Conservation (phyloP, 2,888 invertebrate species). For the Terebella lapidaria region DNA sequence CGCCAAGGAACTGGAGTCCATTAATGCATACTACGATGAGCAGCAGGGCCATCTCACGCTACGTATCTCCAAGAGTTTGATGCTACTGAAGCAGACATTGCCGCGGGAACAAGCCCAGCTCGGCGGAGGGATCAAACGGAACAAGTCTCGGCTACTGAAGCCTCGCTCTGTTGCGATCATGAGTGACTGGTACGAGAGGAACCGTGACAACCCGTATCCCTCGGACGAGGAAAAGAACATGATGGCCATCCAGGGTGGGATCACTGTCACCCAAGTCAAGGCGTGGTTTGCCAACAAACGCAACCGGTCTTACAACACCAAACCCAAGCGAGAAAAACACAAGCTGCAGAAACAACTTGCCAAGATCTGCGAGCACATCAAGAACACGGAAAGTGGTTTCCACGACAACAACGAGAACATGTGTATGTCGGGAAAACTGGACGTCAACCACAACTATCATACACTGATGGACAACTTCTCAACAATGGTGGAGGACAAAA, state of each 20-base stretch:
- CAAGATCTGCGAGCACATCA: conserved; percentile 7
- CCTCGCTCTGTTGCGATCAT: conserved; percentile 33
- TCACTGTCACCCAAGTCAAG: conserved; percentile 33
- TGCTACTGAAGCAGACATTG: conserved; percentile 33
- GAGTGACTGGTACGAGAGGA: conserved; percentile 34
- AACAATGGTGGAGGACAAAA: neutral
- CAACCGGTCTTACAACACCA: conserved; percentile 42
- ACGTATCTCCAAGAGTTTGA: conserved; percentile 34
- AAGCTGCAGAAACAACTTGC: conserved; percentile 10
- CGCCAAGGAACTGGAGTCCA: conserved; percentile 6
- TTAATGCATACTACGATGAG: conserved; percentile 29
- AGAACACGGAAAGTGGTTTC: neutral
- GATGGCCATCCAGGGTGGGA: conserved; percentile 34
- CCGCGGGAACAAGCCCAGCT: conserved; percentile 20
- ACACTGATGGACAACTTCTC: neutral
- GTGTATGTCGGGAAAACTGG: neutral
- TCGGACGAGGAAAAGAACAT: conserved; percentile 37
- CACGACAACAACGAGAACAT: neutral
- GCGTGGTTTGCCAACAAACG: conserved; percentile 49
- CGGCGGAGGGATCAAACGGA: conserved; percentile 18
- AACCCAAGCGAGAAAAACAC: conserved; percentile 22
- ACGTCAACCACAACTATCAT: neutral
- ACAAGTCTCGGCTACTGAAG: conserved; percentile 32
- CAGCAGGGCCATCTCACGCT: conserved; percentile 36
- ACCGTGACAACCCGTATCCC: conserved; percentile 42